phyloP scores from a whole-genome alignment of 2,797 vertebrate genomes.

The Staurois parvus region DNA sequence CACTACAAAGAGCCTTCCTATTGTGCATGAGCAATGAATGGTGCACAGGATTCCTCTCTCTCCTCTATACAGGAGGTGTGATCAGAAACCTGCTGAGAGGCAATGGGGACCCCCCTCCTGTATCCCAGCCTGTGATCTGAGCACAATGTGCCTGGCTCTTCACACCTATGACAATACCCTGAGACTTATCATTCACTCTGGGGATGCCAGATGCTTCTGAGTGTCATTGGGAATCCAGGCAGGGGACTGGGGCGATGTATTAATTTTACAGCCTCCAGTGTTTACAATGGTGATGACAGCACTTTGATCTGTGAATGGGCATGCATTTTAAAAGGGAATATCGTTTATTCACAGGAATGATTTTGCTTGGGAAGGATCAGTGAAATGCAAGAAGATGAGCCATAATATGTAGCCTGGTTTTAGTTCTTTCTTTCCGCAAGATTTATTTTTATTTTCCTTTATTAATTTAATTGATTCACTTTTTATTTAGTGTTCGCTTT shows the following conservation, averaged over 20 bases:
- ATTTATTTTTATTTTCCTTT: too few species aligned
- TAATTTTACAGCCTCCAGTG: not conserved
- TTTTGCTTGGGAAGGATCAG: not conserved
- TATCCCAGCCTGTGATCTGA: constrained; percentile 11
- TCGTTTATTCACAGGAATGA: not conserved
- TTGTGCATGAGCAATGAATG: not conserved
- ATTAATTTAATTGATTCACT: too few species aligned
- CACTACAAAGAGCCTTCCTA: not conserved
- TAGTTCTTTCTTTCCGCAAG: too few species aligned
- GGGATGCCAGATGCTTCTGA: constrained; percentile 6
- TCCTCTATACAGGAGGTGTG: constrained; percentile 19
- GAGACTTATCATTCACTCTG: not conserved
- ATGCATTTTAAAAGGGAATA: not conserved
- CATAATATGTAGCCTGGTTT: too few species aligned
- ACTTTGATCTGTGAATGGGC: constrained; percentile 18
- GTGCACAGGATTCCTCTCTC: not conserved
- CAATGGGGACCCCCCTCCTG: not conserved
- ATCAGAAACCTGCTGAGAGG: not conserved
- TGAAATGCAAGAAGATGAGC: not conserved
- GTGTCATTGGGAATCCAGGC: not conserved
- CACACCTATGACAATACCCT: constrained; percentile 32
- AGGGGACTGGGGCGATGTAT: not conserved
- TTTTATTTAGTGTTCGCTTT: too few species aligned
- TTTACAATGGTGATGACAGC: not conserved
- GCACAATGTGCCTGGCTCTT: constrained; percentile 11